Conservation (phyloP, 2,113 vertebrate species). For the Pterocles burchelli region DNA sequence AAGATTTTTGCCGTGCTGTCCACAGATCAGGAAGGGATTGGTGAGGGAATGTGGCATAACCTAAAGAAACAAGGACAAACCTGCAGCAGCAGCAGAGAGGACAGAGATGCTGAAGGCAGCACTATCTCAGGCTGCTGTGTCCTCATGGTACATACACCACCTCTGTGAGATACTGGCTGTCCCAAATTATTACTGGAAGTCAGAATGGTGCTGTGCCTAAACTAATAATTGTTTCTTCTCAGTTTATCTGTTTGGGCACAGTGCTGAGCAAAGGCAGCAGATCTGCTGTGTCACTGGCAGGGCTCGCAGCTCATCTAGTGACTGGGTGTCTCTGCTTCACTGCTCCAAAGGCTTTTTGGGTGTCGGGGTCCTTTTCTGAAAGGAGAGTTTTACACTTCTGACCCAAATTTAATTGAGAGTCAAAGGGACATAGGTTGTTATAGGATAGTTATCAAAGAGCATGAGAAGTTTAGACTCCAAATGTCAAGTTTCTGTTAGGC, state of each 20-base stretch:
- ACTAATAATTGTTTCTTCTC: not conserved
- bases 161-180: not conserved
- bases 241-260: not conserved
- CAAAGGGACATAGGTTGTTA: not conserved
- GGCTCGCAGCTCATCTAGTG: not conserved
- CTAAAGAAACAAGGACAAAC: not conserved
- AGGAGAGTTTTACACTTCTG: not conserved
- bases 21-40: not conserved
- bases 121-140: not conserved
- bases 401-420: not conserved
- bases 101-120: not conserved
- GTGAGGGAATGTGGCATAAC: not conserved
- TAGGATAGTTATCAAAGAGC: not conserved
- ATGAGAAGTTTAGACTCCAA: not conserved
- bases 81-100: not conserved
- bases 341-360: not conserved
- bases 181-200: not conserved
- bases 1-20: not conserved
- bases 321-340: not conserved
- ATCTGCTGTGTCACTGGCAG: not conserved
- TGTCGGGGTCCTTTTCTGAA: not conserved
- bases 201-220: not conserved
- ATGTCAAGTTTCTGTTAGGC: not conserved
- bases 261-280: not conserved
- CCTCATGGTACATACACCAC: fast-evolving